Evolutionary conservation across 1,140 invertebrate genomes (phyloP).

Genomic region (Muscidifurax raptorellus): DNA sequence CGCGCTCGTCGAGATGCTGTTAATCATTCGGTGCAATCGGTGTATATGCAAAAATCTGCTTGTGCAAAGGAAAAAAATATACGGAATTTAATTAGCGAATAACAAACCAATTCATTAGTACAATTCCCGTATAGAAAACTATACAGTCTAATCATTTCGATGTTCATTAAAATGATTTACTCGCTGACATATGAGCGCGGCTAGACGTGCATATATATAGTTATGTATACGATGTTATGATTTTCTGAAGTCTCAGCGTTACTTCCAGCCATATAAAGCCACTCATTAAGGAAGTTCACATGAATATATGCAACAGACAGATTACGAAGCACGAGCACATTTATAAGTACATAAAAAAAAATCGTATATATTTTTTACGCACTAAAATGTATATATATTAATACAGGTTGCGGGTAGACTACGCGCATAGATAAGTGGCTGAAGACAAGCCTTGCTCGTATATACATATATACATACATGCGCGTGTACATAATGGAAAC

Average conservation of each 20-base stretch:
- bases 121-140: not conserved
- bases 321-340: not conserved
- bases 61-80: not conserved
- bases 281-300: slow-evolving; percentile 40
- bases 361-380: not conserved
- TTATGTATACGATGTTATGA: slow-evolving; percentile 5
- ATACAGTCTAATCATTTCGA: slow-evolving; percentile 31
- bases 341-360: not conserved
- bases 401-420: too few species aligned
- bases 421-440: not conserved
- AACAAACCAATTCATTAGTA: slow-evolving; percentile 14
- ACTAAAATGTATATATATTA: not conserved
- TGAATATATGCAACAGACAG: not conserved
- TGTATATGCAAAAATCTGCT: not conserved
- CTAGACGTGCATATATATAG: not conserved
- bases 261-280: slow-evolving; percentile 29
- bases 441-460: not conserved
- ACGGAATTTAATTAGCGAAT: slow-evolving; percentile 3
- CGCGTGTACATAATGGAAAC: slow-evolving; percentile 5
- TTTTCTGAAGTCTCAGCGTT: slow-evolving; percentile 16
- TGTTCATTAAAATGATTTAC: slow-evolving; percentile 48
- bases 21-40: not conserved
- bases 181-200: slow-evolving; percentile 2
- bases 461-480: not conserved
- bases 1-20: not conserved